phyloP scores from a whole-genome alignment of 2,113 vertebrate genomes.

The Pithys albifrons region DNA sequence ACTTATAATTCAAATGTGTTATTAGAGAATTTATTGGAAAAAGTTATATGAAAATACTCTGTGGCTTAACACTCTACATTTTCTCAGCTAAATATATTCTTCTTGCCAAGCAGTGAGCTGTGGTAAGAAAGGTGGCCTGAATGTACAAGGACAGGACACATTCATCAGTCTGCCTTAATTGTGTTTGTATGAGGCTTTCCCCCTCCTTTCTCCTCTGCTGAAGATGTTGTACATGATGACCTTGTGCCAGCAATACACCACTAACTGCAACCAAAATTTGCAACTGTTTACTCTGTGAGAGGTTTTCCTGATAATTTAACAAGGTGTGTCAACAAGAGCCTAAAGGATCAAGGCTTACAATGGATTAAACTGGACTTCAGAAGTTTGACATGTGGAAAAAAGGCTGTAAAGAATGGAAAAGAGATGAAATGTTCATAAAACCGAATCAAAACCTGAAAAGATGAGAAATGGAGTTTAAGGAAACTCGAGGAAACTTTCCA shows the following conservation, averaged over 20 bases:
- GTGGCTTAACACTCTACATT: neutral
- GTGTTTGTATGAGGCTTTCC: neutral
- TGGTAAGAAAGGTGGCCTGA: neutral
- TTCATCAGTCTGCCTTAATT: neutral
- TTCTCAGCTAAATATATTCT: neutral
- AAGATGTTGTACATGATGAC: neutral
- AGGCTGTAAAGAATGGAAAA: neutral
- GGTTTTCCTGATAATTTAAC: neutral
- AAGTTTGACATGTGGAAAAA: neutral
- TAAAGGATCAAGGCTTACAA: neutral
- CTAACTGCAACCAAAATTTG: neutral
- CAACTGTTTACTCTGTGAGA: neutral
- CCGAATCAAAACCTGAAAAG: neutral
- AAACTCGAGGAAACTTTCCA: neutral
- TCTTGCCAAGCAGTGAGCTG: neutral
- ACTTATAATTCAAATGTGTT: neutral
- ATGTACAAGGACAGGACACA: neutral
- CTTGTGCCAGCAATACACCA: neutral
- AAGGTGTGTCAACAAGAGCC: neutral
- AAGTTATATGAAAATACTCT: neutral
- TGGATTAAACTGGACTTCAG: neutral
- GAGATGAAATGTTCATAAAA: neutral
- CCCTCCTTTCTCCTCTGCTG: neutral
- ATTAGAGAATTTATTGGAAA: neutral
- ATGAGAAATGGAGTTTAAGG: neutral